phyloP scores from a whole-genome alignment of 2,113 vertebrate genomes.

The Pedetes capensis region DNA sequence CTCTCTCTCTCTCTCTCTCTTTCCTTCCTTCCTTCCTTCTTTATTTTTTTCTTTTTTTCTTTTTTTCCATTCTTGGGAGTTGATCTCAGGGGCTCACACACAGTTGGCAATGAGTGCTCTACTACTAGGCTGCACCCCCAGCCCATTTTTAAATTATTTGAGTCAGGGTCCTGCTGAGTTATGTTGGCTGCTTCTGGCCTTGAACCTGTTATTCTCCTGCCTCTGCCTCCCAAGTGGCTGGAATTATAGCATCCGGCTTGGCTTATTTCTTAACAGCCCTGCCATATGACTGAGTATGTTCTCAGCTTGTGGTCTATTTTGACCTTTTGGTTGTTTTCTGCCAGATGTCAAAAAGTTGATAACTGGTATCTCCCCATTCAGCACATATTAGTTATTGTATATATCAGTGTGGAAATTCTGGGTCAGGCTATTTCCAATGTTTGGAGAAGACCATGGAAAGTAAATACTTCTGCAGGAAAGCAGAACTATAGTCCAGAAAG shows the following conservation, averaged over 20 bases:
- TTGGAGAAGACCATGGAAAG: slow-evolving; percentile 40
- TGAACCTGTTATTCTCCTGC: neutral
- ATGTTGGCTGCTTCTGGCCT: neutral
- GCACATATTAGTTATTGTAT: neutral
- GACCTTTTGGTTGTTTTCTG: slow-evolving; percentile 40
- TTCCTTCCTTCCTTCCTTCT: too few species aligned
- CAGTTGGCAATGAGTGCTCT: too few species aligned
- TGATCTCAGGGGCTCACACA: too few species aligned
- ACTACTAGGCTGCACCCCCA: too few species aligned
- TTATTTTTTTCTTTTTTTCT: too few species aligned
- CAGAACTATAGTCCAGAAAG: slow-evolving; percentile 21
- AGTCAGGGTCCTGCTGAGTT: too few species aligned
- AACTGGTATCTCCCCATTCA: slow-evolving; percentile 13
- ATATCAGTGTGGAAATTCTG: slow-evolving; percentile 2
- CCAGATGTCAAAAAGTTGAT: slow-evolving; percentile 5
- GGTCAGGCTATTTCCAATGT: slow-evolving; percentile 5
- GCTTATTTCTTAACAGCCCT: neutral
- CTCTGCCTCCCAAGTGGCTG: neutral
- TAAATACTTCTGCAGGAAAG: slow-evolving; percentile 2
- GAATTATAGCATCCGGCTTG: neutral
- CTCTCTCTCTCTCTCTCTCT: too few species aligned
- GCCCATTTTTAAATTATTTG: neutral
- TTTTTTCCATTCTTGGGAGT: too few species aligned
- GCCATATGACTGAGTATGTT: neutral
- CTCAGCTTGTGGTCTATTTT: neutral